Conservation (phyloP, 2,797 vertebrate species). For the Carduelis carduelis region DNA sequence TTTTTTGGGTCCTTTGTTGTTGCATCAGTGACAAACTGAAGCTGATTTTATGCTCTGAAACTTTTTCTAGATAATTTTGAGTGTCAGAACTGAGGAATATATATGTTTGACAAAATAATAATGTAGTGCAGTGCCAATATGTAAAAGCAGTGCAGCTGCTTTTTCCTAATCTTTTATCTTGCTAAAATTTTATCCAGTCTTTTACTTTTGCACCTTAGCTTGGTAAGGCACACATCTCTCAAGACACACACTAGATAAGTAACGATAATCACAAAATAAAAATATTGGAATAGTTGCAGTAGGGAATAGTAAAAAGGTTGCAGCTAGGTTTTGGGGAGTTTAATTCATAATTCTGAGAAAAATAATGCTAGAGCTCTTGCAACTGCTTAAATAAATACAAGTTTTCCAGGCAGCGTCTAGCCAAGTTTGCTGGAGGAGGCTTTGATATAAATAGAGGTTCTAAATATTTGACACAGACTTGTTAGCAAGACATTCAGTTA, state of each 20-base stretch:
- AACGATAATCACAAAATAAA: background rate
- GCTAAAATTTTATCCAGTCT: background rate
- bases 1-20: background rate
- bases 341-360: background rate
- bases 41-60: background rate
- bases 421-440: background rate
- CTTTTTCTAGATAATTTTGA: background rate
- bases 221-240: background rate
- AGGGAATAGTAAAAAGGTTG: background rate
- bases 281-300: background rate
- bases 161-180: background rate
- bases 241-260: background rate
- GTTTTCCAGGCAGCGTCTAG: background rate
- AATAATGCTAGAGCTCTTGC: background rate
- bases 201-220: background rate
- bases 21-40: background rate
- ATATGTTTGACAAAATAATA: background rate
- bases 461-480: background rate
- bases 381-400: slow-evolving; percentile 16
- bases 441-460: background rate
- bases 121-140: background rate
- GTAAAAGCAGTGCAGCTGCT: background rate
- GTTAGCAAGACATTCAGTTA: background rate
- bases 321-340: background rate
- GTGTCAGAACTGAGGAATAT: background rate